These are phyloP conservation scores for Gonioctena quinquepunctata DNA, from an alignment of 1,140 invertebrate species.

Conservation along the genomic window DNA sequence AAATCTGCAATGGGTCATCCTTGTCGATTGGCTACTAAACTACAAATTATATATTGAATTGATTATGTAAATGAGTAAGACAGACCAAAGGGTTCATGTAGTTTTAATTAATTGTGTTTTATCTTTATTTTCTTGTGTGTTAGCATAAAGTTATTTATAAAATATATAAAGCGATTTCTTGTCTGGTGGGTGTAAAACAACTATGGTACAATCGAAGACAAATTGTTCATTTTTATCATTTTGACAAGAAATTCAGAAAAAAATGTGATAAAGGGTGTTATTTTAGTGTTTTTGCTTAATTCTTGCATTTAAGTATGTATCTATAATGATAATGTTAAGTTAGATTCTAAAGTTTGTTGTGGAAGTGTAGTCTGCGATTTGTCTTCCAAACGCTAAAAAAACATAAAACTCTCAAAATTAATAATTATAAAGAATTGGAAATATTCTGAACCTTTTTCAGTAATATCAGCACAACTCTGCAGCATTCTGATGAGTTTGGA, in stretches of 20 bases:
- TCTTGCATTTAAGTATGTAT: conserved; percentile 44
- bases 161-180: conserved; percentile 27
- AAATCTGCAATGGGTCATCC: too few relatives aligned
- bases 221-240: conserved; percentile 16
- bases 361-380: conserved; percentile 45
- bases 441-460: background rate
- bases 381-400: conserved; percentile 52
- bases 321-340: conserved; percentile 36
- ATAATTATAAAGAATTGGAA: background rate
- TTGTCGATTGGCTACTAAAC: too few relatives aligned
- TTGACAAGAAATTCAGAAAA: conserved; percentile 34
- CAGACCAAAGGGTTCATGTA: background rate
- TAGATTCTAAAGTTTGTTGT: conserved; percentile 48
- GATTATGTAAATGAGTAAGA: background rate
- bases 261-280: conserved; percentile 41
- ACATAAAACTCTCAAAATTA: conserved; percentile 34
- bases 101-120: background rate
- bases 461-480: background rate
- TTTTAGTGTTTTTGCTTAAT: conserved; percentile 44
- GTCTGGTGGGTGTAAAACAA: conserved; percentile 16
- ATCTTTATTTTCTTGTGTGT: conserved; percentile 8
- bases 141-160: conserved; percentile 16
- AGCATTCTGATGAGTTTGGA: background rate
- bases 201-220: conserved; percentile 10
- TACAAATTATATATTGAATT: too few relatives aligned